Base-by-base conservation (phyloP, 2,888 invertebrate species). In the Oligia latruncula region DNA sequence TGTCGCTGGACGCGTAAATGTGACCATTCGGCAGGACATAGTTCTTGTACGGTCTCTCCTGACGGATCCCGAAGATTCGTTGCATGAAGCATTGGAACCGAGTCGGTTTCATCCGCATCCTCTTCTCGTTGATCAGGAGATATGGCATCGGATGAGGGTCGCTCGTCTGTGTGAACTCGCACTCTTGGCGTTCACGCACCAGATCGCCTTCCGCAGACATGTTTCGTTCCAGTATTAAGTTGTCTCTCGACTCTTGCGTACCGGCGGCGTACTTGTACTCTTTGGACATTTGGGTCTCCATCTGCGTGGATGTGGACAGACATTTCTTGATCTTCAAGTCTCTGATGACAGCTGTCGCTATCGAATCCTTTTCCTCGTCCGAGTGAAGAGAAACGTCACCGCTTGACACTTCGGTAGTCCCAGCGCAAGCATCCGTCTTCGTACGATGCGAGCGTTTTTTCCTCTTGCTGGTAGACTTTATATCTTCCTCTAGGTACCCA, bases 1-100 rank as follows among this genome's bases (percentile, higher is more conserved):
- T 94, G n/a, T 96, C 96, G 52, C 95, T 96, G 0, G 93, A 92
- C 1, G 95, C 93, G 58, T 94, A 94, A 0, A 92, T 78, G 60
- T 93, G 92, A 0, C 92, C 92, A n/a, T 90, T 89, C 0, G 92
- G 88, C 4, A 91, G 55, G 0, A 87, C 86, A 35, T 90, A 91
- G 62, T 88, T 90, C 60, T 84, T 89, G 70, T 89, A 91, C 4
- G 80, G 71, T 46, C 89, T 88, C 8, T 95, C 95, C 0, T 88
- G 86, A 65, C 90, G 90, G 4, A 95, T 89, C 0, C 96, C 96
- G 46, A 96, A 92, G 2, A 96, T 86, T 46, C 96, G 90, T 58
- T 95, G 94, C 0, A 96, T 87, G 71, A 96, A 96, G 8, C 90
- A 90, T 82, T 96, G 96, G 49, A 96, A 96, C 2, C 95, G 91